Conservation (phyloP, 2,797 vertebrate species). For the Gymnocypris eckloni region DNA sequence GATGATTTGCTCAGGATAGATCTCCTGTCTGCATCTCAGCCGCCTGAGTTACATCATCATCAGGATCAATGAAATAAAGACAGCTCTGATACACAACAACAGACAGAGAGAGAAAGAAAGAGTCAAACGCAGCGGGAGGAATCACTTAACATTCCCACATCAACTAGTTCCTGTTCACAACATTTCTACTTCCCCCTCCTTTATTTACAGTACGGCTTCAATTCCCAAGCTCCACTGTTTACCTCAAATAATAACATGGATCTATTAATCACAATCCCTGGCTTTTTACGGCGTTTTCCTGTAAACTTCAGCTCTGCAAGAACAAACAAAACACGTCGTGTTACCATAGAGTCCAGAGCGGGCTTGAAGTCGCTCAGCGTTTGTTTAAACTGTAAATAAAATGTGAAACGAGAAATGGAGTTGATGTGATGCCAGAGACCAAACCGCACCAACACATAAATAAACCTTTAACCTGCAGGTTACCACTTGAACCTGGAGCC, state of each 20-base stretch:
- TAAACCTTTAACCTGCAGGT: background rate
- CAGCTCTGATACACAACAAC: slow-evolving; percentile 38
- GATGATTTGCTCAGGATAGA: background rate
- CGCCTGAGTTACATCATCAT: slow-evolving; percentile 48
- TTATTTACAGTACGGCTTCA: slow-evolving; percentile 68
- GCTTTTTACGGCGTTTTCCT: slow-evolving; percentile 79
- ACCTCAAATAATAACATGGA: slow-evolving; percentile 79
- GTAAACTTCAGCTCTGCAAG: slow-evolving; percentile 76
- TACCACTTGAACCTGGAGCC: background rate
- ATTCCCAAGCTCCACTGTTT: slow-evolving; percentile 78
- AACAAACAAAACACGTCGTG: slow-evolving; percentile 77
- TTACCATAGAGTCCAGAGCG: slow-evolving; percentile 81
- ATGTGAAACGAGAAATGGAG: slow-evolving; percentile 70
- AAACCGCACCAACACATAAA: background rate
- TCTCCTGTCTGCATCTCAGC: background rate
- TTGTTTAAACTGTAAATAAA: slow-evolving; percentile 19
- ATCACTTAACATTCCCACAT: slow-evolving; percentile 63
- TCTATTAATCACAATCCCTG: slow-evolving; percentile 77
- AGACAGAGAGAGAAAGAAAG: slow-evolving; percentile 18
- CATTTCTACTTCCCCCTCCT: slow-evolving; percentile 56
- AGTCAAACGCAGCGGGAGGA: slow-evolving; percentile 30
- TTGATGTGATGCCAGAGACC: background rate
- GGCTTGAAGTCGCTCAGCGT: slow-evolving; percentile 73
- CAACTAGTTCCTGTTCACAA: slow-evolving; percentile 58
- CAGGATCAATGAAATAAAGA: slow-evolving; percentile 21